A percentile compares a stretch with the other conserved stretches of the same genome.
Conservation (phyloP, 2,797 vertebrate species). For the Diceros bicornis region DNA sequence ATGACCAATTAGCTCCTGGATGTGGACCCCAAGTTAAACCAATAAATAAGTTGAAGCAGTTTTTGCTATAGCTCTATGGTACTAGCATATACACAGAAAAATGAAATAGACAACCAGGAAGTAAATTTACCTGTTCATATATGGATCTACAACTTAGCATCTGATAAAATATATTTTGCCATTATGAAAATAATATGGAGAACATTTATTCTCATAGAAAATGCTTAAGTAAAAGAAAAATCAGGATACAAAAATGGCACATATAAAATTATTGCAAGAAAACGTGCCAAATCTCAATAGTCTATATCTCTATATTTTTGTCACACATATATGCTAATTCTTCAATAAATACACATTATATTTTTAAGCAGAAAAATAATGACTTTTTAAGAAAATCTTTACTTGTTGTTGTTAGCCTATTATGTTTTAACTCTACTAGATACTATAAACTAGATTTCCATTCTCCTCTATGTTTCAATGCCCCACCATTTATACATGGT, state of each 20-base stretch:
- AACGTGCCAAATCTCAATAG: not conserved
- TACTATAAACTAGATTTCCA: not conserved
- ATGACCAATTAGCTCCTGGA: not conserved
- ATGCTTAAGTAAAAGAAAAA: not conserved
- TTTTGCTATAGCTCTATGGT: not conserved
- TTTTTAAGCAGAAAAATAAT: not conserved
- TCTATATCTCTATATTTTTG: not conserved
- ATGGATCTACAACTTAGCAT: not conserved
- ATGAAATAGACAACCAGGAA: not conserved
- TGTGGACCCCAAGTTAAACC: conserved; percentile 20
- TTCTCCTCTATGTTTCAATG: not conserved
- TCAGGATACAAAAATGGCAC: not conserved
- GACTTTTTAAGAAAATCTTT: not conserved
- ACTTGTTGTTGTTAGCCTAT: not conserved
- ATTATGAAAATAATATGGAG: not conserved
- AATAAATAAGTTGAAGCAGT: not conserved
- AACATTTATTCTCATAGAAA: not conserved
- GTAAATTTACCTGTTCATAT: not conserved
- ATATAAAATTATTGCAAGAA: not conserved
- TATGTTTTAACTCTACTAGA: not conserved
- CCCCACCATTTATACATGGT: not conserved
- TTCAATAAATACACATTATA: not conserved
- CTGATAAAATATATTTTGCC: not conserved
- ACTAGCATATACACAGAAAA: not conserved
- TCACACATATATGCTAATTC: not conserved